Evolutionary conservation across 2,888 invertebrate species (phyloP).

Genomic region (Eupithecia tripunctaria): DNA sequence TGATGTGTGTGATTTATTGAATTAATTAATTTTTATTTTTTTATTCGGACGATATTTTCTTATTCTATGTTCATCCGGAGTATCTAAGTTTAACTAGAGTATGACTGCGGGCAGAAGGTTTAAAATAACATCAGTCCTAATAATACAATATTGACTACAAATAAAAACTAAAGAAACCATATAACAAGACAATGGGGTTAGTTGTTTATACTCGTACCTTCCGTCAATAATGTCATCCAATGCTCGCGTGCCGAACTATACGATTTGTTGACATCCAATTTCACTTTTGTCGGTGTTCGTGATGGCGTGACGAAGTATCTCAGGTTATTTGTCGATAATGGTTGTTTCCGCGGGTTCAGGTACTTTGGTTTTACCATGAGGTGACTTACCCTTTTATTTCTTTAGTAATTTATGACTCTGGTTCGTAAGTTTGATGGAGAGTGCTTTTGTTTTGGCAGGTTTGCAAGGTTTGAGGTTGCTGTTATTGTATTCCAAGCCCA

Average conservation of each 20-base stretch:
- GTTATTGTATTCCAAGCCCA: no score
- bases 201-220: background rate
- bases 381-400: constrained; percentile 3
- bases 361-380: constrained; percentile 4
- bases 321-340: constrained; percentile 30
- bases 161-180: background rate
- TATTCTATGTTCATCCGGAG: no score
- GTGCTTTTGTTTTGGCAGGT: background rate
- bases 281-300: constrained; percentile 32
- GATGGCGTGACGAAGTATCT: constrained; percentile 32
- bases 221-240: constrained; percentile 30
- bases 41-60: no score
- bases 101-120: no score
- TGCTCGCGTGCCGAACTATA: constrained; percentile 44
- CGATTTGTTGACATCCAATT: constrained; percentile 38
- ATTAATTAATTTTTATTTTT: no score
- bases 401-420: constrained; percentile 1
- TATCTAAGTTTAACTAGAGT: no score
- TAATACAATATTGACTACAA: background rate
- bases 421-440: background rate
- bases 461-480: background rate
- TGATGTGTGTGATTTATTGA: no score
- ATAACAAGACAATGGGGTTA: background rate
- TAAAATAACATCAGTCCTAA: background rate
- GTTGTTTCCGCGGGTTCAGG: constrained; percentile 20